Evolutionary conservation across 2,113 vertebrate species (phyloP).

Genomic region (Xenopus laevis): DNA sequence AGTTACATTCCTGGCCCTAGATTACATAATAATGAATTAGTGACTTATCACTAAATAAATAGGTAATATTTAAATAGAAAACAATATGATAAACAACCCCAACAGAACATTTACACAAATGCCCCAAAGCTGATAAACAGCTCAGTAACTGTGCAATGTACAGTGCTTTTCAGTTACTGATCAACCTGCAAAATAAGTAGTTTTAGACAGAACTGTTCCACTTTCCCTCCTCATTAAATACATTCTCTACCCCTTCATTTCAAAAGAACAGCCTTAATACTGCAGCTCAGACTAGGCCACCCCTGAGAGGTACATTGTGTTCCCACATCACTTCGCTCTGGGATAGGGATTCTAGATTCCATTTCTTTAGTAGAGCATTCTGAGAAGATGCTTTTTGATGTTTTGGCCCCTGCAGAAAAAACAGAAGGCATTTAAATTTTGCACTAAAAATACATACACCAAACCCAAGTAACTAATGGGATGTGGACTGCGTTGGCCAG

Average conservation of each 20-base stretch:
- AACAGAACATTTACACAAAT: background rate
- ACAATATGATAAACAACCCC: too few relatives aligned
- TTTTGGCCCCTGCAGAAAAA: conserved; percentile 12
- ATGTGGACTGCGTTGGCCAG: too few relatives aligned
- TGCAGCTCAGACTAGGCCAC: background rate
- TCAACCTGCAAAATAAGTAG: background rate
- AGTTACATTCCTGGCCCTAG: too few relatives aligned
- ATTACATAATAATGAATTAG: too few relatives aligned
- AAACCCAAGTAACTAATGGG: background rate
- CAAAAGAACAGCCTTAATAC: background rate
- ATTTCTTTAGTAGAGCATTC: background rate
- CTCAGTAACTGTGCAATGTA: conserved; percentile 9
- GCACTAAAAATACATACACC: background rate
- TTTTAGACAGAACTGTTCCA: background rate
- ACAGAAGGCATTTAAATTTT: background rate
- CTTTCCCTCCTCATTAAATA: background rate
- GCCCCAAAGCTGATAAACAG: background rate
- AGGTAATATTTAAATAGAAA: too few relatives aligned
- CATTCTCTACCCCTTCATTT: too few relatives aligned
- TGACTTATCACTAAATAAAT: too few relatives aligned
- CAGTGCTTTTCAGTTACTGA: background rate
- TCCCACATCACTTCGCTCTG: too few relatives aligned
- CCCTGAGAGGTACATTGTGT: background rate
- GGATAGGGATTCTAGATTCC: background rate
- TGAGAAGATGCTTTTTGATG: background rate